A percentile compares a stretch with the other conserved stretches of the same genome.
Conservation (phyloP, 1,140 invertebrate genomes). For the Choristoneura fumiferana region DNA sequence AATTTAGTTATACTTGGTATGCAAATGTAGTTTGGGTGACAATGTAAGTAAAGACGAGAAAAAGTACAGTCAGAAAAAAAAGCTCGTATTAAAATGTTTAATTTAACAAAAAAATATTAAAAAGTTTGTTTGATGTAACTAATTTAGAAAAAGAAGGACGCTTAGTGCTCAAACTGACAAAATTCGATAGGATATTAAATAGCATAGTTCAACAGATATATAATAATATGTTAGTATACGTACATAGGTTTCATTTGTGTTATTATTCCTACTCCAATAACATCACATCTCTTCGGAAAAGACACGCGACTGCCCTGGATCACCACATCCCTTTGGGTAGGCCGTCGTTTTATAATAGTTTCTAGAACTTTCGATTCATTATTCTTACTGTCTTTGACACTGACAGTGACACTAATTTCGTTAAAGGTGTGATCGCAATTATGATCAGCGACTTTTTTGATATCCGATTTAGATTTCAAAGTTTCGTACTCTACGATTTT, state of each 20-base stretch:
- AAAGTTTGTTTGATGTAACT: too few species aligned
- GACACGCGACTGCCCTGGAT: constrained; percentile 46
- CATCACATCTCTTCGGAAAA: constrained; percentile 44
- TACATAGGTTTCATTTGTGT: constrained; percentile 56
- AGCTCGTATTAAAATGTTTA: too few species aligned
- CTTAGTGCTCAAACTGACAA: too few species aligned
- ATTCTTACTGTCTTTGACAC: constrained; percentile 28
- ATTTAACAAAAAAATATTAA: too few species aligned
- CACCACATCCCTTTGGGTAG: constrained; percentile 36
- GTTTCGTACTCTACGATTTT: constrained; percentile 64
- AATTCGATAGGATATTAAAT: too few species aligned
- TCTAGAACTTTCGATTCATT: constrained; percentile 32
- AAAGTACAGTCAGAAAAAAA: too few species aligned
- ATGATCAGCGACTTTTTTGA: constrained; percentile 24
- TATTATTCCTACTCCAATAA: constrained; percentile 54
- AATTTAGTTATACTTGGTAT: too few species aligned
- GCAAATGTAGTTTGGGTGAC: too few species aligned
- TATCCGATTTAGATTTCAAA: constrained; percentile 20
- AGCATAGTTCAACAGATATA: too few species aligned
- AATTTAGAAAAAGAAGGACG: too few species aligned
- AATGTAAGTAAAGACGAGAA: too few species aligned
- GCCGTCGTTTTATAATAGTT: constrained; percentile 29
- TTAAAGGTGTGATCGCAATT: constrained; percentile 28
- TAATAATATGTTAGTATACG: constrained; percentile 26
- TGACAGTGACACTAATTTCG: constrained; percentile 33